Evolutionary conservation across 1,140 invertebrate genomes (phyloP).

Genomic region (Pogonomyrmex californicus): DNA sequence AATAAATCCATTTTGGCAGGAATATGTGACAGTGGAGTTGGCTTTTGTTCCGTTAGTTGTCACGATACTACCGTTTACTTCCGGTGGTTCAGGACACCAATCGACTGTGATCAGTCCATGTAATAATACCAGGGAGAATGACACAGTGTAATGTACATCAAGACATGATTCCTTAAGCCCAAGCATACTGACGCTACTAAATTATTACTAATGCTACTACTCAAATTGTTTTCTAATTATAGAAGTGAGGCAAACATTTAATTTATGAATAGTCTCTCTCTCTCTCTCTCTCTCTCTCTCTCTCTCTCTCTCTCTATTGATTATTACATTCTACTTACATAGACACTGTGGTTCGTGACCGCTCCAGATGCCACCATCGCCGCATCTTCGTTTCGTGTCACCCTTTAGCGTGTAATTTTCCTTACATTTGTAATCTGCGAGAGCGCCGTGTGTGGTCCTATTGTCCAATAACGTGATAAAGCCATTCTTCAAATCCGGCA

Average conservation of each 20-base stretch:
- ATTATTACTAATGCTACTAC: no score
- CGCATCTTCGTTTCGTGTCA: slow-evolving; percentile 91
- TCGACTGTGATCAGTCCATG: slow-evolving; percentile 87
- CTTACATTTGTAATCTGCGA: slow-evolving; percentile 92
- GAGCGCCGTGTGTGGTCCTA: slow-evolving; percentile 92
- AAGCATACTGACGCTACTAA: not conserved
- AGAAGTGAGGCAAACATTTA: no score
- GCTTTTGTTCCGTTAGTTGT: slow-evolving; percentile 90
- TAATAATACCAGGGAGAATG: slow-evolving; percentile 36
- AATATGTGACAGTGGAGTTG: slow-evolving; percentile 93
- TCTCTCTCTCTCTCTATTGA: no score
- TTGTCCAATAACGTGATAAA: slow-evolving; percentile 89
- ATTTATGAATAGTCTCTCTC: no score
- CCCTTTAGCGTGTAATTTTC: slow-evolving; percentile 95
- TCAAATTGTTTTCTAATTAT: slow-evolving; percentile 35
- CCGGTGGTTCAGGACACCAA: slow-evolving; percentile 94
- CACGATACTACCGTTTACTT: slow-evolving; percentile 92
- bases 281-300: no score
- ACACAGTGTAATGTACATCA: not conserved
- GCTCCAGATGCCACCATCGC: slow-evolving; percentile 93
- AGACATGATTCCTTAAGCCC: not conserved
- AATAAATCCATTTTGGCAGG: slow-evolving; percentile 94
- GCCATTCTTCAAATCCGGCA: slow-evolving; percentile 92
- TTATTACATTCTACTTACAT: slow-evolving; percentile 85
- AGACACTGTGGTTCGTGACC: slow-evolving; percentile 93